phyloP scores from a whole-genome alignment of 2,113 vertebrate species.

The Stomatorhinus ivindoensis region DNA sequence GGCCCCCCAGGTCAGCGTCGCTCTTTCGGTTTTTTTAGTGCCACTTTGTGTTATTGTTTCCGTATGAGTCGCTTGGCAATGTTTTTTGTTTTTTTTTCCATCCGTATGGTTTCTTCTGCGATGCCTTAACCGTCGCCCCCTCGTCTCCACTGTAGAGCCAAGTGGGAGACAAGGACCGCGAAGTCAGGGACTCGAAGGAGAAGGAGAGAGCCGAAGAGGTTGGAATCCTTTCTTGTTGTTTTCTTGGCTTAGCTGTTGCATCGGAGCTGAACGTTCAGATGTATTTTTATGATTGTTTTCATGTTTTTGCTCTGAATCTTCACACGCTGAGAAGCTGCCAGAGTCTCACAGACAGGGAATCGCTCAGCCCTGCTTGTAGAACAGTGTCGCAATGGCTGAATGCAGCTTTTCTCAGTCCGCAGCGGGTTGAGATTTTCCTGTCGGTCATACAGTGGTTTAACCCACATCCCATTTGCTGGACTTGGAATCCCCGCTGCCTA shows the following conservation, averaged over 20 bases:
- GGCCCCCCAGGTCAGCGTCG: neutral
- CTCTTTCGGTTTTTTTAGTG: neutral
- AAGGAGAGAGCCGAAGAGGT: constrained; percentile 71
- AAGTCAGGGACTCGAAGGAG: constrained; percentile 70
- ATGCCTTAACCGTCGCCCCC: neutral
- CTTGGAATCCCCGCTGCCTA: neutral
- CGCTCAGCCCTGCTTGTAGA: neutral
- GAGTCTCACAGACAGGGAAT: neutral
- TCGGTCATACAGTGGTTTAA: neutral
- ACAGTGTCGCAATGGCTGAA: neutral
- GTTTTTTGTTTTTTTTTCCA: neutral
- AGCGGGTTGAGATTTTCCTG: neutral
- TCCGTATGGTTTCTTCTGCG: neutral
- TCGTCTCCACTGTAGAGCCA: constrained; percentile 62
- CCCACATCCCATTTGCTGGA: neutral
- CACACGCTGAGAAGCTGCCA: neutral
- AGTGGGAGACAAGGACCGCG: constrained; percentile 73
- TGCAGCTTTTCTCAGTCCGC: neutral
- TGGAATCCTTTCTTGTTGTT: neutral
- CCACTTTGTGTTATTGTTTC: neutral
- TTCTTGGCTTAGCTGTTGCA: neutral
- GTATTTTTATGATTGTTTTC: neutral
- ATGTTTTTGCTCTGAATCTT: neutral
- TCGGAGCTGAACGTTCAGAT: neutral
- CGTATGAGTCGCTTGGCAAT: neutral